phyloP scores from a whole-genome alignment of 2,888 invertebrate species.

The Tridacna gigas region DNA sequence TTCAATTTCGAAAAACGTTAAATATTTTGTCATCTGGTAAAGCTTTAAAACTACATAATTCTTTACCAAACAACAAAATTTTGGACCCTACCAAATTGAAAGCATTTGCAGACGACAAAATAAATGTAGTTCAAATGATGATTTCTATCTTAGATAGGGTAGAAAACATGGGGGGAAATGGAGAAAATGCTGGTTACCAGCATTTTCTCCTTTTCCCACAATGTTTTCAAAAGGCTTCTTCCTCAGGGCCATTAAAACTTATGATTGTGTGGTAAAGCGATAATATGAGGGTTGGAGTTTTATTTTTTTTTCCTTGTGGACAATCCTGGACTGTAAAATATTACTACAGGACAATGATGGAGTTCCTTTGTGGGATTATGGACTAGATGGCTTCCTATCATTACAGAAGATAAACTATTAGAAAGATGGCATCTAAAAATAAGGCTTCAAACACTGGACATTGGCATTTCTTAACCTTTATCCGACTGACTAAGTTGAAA shows the following conservation, averaged over 20 bases:
- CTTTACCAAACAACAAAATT: too few relatives aligned
- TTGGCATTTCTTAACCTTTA: too few relatives aligned
- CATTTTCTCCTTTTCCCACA: neutral
- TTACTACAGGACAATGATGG: slow-evolving; percentile 52
- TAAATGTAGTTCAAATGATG: too few relatives aligned
- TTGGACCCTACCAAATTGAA: too few relatives aligned
- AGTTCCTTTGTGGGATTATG: slow-evolving; percentile 48
- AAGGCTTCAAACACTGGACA: neutral
- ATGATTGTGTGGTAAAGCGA: neutral
- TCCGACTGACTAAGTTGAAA: too few relatives aligned
- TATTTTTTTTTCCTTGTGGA: slow-evolving; percentile 9
- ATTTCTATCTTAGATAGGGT: too few relatives aligned
- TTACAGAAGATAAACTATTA: slow-evolving; percentile 51
- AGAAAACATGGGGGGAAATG: too few relatives aligned
- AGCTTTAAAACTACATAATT: too few relatives aligned
- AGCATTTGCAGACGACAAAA: too few relatives aligned
- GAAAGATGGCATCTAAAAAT: slow-evolving; percentile 1
- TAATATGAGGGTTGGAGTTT: slow-evolving; percentile 5
- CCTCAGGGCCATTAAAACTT: neutral
- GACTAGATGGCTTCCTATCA: slow-evolving; percentile 44
- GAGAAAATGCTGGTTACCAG: too few relatives aligned
- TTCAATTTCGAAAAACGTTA: too few relatives aligned
- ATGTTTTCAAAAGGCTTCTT: neutral
- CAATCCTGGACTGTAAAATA: slow-evolving; percentile 20
- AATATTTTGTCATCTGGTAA: too few relatives aligned